Evolutionary conservation across 2,113 vertebrate genomes (phyloP), one percentile per base, ranked within the genome.

Genomic region (Smithornis capensis): DNA sequence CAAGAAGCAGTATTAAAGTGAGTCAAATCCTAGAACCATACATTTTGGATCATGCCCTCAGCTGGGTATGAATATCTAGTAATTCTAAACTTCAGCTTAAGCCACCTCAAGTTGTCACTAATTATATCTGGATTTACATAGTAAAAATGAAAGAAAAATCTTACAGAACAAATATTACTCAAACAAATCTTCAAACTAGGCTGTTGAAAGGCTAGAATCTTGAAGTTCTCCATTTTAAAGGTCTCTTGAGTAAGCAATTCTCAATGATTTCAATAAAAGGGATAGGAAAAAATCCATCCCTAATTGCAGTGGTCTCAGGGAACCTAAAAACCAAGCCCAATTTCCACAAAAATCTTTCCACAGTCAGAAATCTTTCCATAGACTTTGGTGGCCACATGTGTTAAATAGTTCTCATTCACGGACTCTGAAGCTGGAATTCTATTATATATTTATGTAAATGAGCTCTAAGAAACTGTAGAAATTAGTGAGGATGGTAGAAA

Each of bases 331-430:
- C 28, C 49, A 76, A 94, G 82, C 62, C 70, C 37, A 73, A 49
- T 93, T 96, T 96, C 92, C 95, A 90, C 90, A 91, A 84, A 96
- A 82, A 89, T 87, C 74, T 96, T 96, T 95, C 93, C 92, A 81
- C 42, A 85, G 87, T 71, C 40, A 73, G 49, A 91, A 92, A 87
- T 80, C 59, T 95, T 94, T 89, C 91, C 92, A 82, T 42, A 65
- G 40, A 85, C 40, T 73, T 94, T 4, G 1, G 69, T 65, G 70
- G 83, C 37, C 75, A 82, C 67, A 83, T 91, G 67, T 91, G 89
- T 70, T 94, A 83, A 85, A 79, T 35, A 94, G 57, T 89, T 95
- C 37, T 94, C 53, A 87, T 63, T 91, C 55, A 94, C 82, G 33
- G 42, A 76, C 56, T 95, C 70, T 42, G 31, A 75, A 37, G 9